Evolutionary conservation across 2,797 vertebrate species (phyloP).

Genomic region (Fundulus diaphanus): DNA sequence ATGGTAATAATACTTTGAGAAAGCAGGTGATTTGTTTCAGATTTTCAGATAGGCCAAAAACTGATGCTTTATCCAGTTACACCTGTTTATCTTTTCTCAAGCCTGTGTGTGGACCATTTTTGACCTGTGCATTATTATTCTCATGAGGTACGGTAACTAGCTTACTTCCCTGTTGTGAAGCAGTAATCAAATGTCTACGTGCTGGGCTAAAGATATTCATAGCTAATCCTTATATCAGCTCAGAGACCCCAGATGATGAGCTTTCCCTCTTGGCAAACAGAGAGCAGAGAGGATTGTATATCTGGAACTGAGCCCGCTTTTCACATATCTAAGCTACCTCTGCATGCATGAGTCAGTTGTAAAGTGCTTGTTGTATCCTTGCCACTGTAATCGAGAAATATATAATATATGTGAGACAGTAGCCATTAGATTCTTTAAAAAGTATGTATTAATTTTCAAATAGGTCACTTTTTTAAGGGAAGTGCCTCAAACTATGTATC

Average conservation of each 20-base stretch:
- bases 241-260: constrained; percentile 67
- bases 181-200: constrained; percentile 61
- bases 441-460: background rate
- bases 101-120: constrained; percentile 34
- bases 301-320: constrained; percentile 47
- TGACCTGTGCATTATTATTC: constrained; percentile 61
- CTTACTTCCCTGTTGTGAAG: constrained; percentile 57
- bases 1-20: background rate
- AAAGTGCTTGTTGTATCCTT: constrained; percentile 26
- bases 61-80: background rate
- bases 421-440: background rate
- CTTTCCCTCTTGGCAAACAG: constrained; percentile 61
- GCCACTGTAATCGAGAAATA: constrained; percentile 16
- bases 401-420: background rate
- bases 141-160: constrained; percentile 39
- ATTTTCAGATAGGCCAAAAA: constrained; percentile 30
- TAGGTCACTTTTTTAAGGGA: background rate
- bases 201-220: constrained; percentile 61
- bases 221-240: constrained; percentile 74
- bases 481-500: too few species aligned
- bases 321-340: constrained; percentile 29
- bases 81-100: constrained; percentile 30
- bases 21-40: background rate
- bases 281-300: constrained; percentile 47
- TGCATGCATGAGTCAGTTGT: constrained; percentile 42